These are phyloP conservation scores for Pseudonaja textilis DNA, from an alignment of 2,113 vertebrate species.

Conservation along the genomic window DNA sequence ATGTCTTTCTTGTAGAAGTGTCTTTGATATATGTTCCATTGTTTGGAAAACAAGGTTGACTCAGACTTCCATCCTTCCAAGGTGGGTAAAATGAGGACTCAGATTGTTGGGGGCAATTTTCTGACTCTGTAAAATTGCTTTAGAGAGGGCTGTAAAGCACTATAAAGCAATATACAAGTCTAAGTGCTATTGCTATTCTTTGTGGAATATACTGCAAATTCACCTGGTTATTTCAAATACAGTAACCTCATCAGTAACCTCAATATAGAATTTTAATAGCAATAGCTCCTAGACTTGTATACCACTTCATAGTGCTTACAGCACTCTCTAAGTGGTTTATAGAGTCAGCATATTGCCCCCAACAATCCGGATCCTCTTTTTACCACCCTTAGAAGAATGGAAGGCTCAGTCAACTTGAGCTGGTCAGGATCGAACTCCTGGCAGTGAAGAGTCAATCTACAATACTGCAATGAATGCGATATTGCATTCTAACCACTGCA, in stretches of 20 bases:
- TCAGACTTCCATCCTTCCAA: too few relatives aligned
- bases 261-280: not conserved
- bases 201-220: not conserved
- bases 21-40: not conserved
- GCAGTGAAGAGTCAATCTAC: not conserved
- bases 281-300: not conserved
- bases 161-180: too few relatives aligned
- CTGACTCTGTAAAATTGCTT: too few relatives aligned
- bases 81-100: too few relatives aligned
- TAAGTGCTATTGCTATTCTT: not conserved
- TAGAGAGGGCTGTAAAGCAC: too few relatives aligned
- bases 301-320: not conserved
- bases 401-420: not conserved
- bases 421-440: not conserved
- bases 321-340: not conserved
- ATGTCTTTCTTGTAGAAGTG: not conserved
- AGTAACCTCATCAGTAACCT: conserved; percentile 14
- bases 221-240: not conserved
- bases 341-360: not conserved
- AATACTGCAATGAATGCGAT: not conserved
- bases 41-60: not conserved
- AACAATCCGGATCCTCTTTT: not conserved
- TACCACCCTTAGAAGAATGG: not conserved
- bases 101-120: too few relatives aligned
- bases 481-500: not conserved